Percentiles rank a stretch among this genome's conserved stretches.
Conservation (phyloP, 2,113 vertebrate species). For the Ornithorhynchus anatinus region DNA sequence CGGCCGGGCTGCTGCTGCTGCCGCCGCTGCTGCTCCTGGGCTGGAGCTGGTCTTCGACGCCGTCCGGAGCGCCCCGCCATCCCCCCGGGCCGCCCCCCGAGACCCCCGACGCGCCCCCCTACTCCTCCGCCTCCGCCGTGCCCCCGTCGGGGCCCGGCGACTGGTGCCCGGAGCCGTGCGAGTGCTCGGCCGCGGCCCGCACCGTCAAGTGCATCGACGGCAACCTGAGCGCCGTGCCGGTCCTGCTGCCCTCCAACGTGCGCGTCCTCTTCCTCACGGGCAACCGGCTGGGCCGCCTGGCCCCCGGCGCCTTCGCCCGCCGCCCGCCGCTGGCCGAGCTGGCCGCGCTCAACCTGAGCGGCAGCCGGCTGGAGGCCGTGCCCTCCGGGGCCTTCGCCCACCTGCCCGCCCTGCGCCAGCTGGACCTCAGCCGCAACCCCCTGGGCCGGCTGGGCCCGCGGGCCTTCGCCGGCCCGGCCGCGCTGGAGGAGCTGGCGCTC, state of each 20-base stretch:
- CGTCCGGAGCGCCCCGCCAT: conserved; percentile 67
- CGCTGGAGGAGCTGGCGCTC: conserved; percentile 76
- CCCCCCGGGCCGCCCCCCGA: conserved; percentile 48
- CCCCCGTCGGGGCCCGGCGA: conserved; percentile 47
- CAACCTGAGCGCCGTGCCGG: conserved; percentile 79
- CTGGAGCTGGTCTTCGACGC: conserved; percentile 61
- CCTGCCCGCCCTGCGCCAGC: conserved; percentile 78
- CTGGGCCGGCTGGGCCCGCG: conserved; percentile 69
- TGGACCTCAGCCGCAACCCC: conserved; percentile 89
- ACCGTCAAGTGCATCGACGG: conserved; percentile 85
- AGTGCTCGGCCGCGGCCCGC: conserved; percentile 73
- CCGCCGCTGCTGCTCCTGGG: conserved; percentile 55
- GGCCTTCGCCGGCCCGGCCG: conserved; percentile 61
- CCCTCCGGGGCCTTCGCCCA: conserved; percentile 74
- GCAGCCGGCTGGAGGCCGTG: conserved; percentile 77
- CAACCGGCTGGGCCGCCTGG: conserved; percentile 74
- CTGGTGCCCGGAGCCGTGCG: conserved; percentile 79
- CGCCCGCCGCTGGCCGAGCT: conserved; percentile 72
- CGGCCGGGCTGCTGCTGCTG: conserved; percentile 48
- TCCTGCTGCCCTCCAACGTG: conserved; percentile 76
- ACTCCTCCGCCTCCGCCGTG: background rate
- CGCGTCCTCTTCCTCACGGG: conserved; percentile 82
- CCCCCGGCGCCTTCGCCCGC: conserved; percentile 75
- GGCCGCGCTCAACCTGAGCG: conserved; percentile 79
- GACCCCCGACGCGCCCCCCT: conserved; percentile 73